Evolutionary conservation across 2,113 vertebrate species (phyloP).

Genomic region (Anhinga rufa): DNA sequence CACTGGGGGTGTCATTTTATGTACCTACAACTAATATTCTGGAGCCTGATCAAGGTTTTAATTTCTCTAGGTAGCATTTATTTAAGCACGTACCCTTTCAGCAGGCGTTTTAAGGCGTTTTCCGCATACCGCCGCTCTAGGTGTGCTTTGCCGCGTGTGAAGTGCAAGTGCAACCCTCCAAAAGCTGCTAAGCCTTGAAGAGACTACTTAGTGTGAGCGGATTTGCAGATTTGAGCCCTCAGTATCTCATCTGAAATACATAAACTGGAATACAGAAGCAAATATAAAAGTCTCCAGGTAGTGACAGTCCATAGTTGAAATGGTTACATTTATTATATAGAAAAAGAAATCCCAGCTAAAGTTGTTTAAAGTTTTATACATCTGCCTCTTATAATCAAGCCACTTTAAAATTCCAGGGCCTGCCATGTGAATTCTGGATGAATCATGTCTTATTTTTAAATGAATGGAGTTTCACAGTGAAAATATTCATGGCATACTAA

Average conservation of each 20-base stretch:
- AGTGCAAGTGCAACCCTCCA: background rate
- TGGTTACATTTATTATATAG: background rate
- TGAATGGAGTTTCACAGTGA: conserved; percentile 47
- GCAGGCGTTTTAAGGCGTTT: background rate
- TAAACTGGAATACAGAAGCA: background rate
- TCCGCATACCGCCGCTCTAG: background rate
- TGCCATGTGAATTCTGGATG: background rate
- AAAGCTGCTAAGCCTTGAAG: background rate
- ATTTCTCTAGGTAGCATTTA: background rate
- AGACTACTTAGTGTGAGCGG: no score
- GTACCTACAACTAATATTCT: background rate
- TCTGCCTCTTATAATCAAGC: background rate
- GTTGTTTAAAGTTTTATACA: background rate
- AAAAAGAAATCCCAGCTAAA: background rate
- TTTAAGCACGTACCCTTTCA: background rate
- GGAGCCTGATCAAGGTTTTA: background rate
- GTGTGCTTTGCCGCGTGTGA: background rate
- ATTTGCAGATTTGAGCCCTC: background rate
- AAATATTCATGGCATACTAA: conserved; percentile 31
- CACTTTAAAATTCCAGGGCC: background rate
- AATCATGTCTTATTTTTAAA: conserved; percentile 42
- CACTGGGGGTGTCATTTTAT: background rate
- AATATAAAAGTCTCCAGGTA: background rate
- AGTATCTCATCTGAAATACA: background rate
- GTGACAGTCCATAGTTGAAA: background rate